These are phyloP conservation scores for Corticium candelabrum DNA, from an alignment of 37 sponge, comb jelly and placozoan genomes.

Conservation along the genomic window DNA sequence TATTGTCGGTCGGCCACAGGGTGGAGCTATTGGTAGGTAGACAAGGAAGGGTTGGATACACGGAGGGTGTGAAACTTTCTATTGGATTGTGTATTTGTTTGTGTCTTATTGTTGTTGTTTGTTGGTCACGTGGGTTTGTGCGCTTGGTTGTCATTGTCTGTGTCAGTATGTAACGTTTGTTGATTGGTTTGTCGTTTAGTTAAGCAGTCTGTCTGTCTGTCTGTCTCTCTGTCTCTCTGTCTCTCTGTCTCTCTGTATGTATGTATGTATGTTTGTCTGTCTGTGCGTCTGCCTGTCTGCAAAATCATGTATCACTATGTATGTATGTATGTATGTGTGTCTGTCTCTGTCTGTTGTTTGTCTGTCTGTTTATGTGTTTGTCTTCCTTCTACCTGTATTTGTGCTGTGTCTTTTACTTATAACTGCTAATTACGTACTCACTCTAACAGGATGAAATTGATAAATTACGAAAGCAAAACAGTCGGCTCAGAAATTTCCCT, in stretches of 20 bases:
- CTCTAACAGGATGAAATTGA: not conserved
- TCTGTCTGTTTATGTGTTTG: no score
- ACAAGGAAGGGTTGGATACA: not conserved
- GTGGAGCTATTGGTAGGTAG: conserved; percentile 57
- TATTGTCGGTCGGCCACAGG: conserved; percentile 59
- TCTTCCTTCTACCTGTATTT: no score
- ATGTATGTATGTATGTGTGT: conserved; percentile 1
- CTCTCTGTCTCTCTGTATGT: not conserved
- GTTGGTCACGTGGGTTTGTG: no score
- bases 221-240: no score
- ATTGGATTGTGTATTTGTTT: not conserved
- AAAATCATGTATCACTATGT: not conserved
- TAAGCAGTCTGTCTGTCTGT: no score
- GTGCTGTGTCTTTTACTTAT: no score
- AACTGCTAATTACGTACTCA: not conserved
- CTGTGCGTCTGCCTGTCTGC: not conserved
- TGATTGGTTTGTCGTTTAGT: no score
- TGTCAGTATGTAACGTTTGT: no score
- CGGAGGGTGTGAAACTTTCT: not conserved
- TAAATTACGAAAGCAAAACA: not conserved
- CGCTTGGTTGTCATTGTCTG: no score
- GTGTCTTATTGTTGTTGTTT: not conserved
- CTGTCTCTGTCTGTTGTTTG: not conserved
- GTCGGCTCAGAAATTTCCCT: not conserved
- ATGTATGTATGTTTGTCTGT: not conserved